phyloP scores from a whole-genome alignment of 2,888 invertebrate genomes.

The Synergus laeviventris region DNA sequence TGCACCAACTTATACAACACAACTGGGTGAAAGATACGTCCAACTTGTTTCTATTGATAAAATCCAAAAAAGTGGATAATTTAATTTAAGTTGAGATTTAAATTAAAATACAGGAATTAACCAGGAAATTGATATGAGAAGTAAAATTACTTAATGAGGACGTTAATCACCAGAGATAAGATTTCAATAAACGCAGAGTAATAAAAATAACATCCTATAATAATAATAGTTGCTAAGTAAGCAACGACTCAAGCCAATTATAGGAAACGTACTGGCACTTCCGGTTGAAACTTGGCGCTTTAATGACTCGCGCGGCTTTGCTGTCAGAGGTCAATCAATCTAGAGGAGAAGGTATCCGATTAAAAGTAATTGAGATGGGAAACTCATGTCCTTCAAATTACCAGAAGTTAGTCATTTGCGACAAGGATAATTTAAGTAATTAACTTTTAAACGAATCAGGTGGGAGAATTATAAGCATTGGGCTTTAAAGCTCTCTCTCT shows the following conservation, averaged over 20 bases:
- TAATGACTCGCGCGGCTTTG: constrained; percentile 35
- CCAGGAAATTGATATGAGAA: too few species aligned
- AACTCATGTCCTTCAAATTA: constrained; percentile 32
- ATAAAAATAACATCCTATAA: not conserved
- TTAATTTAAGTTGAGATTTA: not conserved
- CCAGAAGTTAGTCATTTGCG: constrained; percentile 13
- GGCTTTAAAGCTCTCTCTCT: not conserved
- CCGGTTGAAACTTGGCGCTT: constrained; percentile 7
- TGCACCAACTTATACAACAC: not conserved
- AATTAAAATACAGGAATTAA: too few species aligned
- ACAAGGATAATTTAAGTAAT: constrained; percentile 21
- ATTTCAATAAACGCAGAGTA: not conserved
- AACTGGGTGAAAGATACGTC: not conserved
- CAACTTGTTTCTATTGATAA: not conserved
- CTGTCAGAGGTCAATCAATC: constrained; percentile 29
- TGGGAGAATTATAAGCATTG: too few species aligned
- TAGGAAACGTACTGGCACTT: not conserved
- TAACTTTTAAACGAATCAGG: not conserved
- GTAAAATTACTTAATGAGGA: too few species aligned
- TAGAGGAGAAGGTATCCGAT: constrained; percentile 20
- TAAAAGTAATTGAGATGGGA: constrained; percentile 35
- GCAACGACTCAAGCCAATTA: constrained; percentile 19
- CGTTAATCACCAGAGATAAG: not conserved
- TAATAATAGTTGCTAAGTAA: constrained; percentile 1
- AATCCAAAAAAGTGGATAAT: not conserved